Percentiles rank a stretch among this genome's conserved stretches.
Evolutionary conservation across 2,797 vertebrate species (phyloP).

Genomic region (Chelmon rostratus): DNA sequence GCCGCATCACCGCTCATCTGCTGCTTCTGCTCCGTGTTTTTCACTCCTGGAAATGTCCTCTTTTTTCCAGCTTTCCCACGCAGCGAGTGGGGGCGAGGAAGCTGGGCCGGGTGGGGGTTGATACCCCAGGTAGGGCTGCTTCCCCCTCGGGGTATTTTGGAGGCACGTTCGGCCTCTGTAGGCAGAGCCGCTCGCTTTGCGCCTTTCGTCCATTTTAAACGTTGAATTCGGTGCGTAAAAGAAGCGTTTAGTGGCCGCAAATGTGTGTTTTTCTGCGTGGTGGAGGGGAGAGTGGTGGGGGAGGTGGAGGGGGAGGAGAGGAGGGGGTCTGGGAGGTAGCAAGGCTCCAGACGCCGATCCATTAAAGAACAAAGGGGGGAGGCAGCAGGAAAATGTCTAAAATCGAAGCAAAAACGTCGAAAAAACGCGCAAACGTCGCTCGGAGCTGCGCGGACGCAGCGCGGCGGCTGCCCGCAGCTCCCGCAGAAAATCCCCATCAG

Average conservation of each 20-base stretch:
- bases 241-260: neutral
- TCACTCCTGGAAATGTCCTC: constrained; percentile 26
- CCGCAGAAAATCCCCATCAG: rapidly evolving
- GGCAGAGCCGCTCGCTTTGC: neutral
- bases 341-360: constrained; percentile 74
- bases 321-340: constrained; percentile 56
- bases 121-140: constrained; percentile 45
- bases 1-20: constrained; percentile 57
- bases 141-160: constrained; percentile 8
- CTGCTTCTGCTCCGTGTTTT: constrained; percentile 4
- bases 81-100: neutral
- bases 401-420: neutral
- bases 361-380: constrained; percentile 78
- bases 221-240: constrained; percentile 16
- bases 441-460: neutral
- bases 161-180: constrained; percentile 6
- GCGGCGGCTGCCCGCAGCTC: neutral
- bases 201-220: constrained; percentile 5
- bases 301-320: constrained; percentile 27
- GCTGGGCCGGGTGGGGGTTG: constrained; percentile 26
- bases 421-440: constrained; percentile 2
- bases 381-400: constrained; percentile 42
- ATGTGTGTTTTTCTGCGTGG: constrained; percentile 37
- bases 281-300: constrained; percentile 15
- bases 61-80: neutral